Conservation (phyloP, 64 coral and sea anemone genomes). For the Dendronephthya gigantea region DNA sequence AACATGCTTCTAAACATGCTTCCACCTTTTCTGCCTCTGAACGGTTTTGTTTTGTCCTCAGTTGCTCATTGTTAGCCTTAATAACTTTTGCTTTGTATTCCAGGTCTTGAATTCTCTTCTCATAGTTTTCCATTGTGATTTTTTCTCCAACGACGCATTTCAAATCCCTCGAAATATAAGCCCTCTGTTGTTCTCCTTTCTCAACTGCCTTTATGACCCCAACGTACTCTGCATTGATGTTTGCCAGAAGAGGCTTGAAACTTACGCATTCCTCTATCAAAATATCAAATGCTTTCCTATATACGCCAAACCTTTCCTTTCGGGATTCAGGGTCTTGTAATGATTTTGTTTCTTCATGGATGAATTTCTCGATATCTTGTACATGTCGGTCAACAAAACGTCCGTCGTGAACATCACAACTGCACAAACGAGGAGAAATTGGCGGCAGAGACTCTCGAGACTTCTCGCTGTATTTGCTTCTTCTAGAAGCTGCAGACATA, state of each 20-base stretch:
- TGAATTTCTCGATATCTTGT: slow-evolving; percentile 37
- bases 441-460: not conserved
- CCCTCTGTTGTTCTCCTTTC: slow-evolving; percentile 64
- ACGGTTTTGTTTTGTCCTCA: slow-evolving; percentile 35
- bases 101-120: slow-evolving; percentile 63
- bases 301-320: slow-evolving; percentile 53
- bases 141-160: slow-evolving; percentile 72
- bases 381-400: slow-evolving; percentile 9
- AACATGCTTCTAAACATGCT: slow-evolving; percentile 30
- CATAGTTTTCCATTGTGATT: slow-evolving; percentile 52
- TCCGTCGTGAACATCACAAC: not conserved
- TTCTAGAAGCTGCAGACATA: no score
- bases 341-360: slow-evolving; percentile 35
- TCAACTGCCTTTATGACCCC: slow-evolving; percentile 64
- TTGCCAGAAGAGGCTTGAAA: slow-evolving; percentile 61
- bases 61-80: slow-evolving; percentile 37
- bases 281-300: slow-evolving; percentile 80
- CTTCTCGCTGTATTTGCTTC: no score
- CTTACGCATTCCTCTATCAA: slow-evolving; percentile 60
- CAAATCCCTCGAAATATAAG: slow-evolving; percentile 63
- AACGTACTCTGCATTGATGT: slow-evolving; percentile 81
- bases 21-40: slow-evolving; percentile 25
- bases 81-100: slow-evolving; percentile 65
- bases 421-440: not conserved
- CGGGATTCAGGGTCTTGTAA: slow-evolving; percentile 30